Evolutionary conservation across 37 sponge, comb jelly and placozoan genomes (phyloP).

Genomic region (Mnemiopsis leidyi): DNA sequence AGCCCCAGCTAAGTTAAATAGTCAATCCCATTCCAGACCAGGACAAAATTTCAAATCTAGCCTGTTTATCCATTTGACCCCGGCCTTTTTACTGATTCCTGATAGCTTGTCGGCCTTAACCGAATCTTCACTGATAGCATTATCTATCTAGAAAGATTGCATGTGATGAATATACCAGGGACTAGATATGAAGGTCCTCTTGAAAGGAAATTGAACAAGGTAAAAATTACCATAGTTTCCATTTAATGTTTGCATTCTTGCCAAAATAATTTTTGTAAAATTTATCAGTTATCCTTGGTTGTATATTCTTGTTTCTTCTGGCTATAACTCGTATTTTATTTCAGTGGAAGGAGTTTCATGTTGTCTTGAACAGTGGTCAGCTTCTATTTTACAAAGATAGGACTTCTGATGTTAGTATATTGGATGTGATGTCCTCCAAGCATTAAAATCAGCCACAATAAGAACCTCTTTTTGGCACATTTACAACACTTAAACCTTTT

Average conservation of each 20-base stretch:
- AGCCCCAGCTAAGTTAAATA: too few relatives aligned
- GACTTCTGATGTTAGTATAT: slow-evolving; percentile 23
- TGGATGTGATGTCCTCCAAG: not conserved
- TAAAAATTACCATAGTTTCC: not conserved
- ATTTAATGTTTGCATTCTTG: too few relatives aligned
- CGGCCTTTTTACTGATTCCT: too few relatives aligned
- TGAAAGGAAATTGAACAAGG: slow-evolving; percentile 47
- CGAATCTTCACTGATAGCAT: too few relatives aligned
- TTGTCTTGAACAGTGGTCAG: not conserved
- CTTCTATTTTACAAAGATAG: slow-evolving; percentile 47
- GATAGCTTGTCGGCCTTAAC: too few relatives aligned
- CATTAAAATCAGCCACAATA: too few relatives aligned
- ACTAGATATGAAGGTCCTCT: slow-evolving; percentile 58
- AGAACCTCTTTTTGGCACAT: not conserved
- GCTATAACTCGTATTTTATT: not conserved
- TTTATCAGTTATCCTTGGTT: not conserved
- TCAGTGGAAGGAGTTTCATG: slow-evolving; percentile 62
- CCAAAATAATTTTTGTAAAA: too few relatives aligned
- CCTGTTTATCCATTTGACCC: too few relatives aligned
- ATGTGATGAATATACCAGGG: slow-evolving; percentile 45
- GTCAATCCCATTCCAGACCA: too few relatives aligned
- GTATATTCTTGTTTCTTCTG: not conserved
- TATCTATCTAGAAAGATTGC: not conserved
- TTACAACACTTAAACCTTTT: not conserved
- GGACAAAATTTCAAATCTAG: too few relatives aligned